Evolutionary conservation across 2,888 invertebrate species (phyloP).

Genomic region (Polyommatus iphigenia): DNA sequence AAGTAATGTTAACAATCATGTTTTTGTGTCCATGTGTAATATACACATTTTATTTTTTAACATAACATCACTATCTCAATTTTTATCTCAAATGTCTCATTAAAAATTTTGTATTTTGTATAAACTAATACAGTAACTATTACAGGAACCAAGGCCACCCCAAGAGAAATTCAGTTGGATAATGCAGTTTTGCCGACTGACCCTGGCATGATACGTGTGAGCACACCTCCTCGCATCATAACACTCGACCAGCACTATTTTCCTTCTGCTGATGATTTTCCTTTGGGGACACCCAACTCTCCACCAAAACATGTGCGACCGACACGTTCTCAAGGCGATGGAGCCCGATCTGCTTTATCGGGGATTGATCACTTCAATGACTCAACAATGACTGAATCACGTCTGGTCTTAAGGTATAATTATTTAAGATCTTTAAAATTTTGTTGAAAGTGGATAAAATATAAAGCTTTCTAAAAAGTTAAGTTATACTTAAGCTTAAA

Average conservation of each 20-base stretch:
- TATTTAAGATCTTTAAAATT: background rate
- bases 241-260: constrained; percentile 92
- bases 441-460: too few relatives aligned
- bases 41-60: background rate
- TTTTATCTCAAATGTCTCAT: background rate
- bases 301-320: constrained; percentile 62
- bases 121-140: too few relatives aligned
- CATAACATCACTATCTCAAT: background rate
- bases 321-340: constrained; percentile 66
- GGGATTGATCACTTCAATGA: constrained; percentile 69
- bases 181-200: constrained; percentile 88
- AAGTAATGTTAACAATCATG: background rate
- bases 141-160: constrained; percentile 91
- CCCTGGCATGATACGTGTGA: constrained; percentile 87
- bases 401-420: constrained; percentile 65
- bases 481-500: too few relatives aligned
- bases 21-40: background rate
- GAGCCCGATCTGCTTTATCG: constrained; percentile 62
- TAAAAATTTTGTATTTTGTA: constrained; percentile 24
- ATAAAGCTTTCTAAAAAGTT: too few relatives aligned
- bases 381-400: constrained; percentile 73
- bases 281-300: constrained; percentile 55
- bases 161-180: constrained; percentile 91
- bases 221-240: constrained; percentile 93
- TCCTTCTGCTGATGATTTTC: constrained; percentile 83